A percentile compares a stretch with the other conserved stretches of the same genome.
Evolutionary conservation across 35 echinoderm and acorn worm species (phyloP).

Genomic region (Anneissia japonica): DNA sequence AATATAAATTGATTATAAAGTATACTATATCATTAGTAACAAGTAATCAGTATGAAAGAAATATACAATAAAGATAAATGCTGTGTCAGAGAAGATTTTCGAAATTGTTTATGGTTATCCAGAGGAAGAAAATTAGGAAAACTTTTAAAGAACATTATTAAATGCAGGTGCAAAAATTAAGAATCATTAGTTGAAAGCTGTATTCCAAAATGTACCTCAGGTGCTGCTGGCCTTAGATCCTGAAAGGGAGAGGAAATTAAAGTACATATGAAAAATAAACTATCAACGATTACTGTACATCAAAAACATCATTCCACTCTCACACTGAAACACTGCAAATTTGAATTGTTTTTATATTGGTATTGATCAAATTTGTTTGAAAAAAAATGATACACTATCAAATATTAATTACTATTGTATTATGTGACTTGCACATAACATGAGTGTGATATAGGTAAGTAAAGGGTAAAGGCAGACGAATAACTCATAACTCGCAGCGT

Average conservation of each 20-base stretch:
- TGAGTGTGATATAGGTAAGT: too few species aligned
- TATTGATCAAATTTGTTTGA: neutral
- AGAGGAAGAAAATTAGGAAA: neutral
- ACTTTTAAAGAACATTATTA: neutral
- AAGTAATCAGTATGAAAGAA: too few species aligned
- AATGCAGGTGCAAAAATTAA: neutral
- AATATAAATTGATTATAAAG: too few species aligned
- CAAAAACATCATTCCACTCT: neutral
- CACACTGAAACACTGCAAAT: neutral
- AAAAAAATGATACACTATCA: neutral
- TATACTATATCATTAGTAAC: too few species aligned
- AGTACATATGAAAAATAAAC: neutral
- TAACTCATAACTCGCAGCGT: too few species aligned
- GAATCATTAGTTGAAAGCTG: too few species aligned
- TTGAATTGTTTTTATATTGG: neutral
- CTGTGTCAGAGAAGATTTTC: too few species aligned
- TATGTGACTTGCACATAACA: too few species aligned
- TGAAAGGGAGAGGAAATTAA: neutral
- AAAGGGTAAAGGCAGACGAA: too few species aligned
- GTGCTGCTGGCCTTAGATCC: constrained; percentile 21
- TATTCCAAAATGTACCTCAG: too few species aligned
- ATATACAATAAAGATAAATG: too few species aligned
- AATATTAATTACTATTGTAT: too few species aligned
- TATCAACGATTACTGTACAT: neutral
- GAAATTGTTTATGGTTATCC: neutral